Evolutionary conservation across 2,113 vertebrate genomes (phyloP).

Genomic region (Kobus ellipsiprymnus): DNA sequence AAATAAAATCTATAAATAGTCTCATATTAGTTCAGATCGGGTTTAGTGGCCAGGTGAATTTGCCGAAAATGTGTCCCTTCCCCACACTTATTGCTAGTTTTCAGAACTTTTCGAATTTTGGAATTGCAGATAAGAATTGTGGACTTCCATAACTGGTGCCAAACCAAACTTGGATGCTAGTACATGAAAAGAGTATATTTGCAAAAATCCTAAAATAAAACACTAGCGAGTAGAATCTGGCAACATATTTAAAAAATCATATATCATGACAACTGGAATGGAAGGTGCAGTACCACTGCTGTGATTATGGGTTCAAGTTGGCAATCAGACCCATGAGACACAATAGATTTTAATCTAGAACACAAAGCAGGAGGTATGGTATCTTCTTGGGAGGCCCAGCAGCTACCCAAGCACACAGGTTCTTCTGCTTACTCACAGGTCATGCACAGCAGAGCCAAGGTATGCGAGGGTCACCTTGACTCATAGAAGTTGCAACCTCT

Average conservation of each 20-base stretch:
- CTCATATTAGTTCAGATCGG: neutral
- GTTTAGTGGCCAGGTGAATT: neutral
- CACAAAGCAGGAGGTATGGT: neutral
- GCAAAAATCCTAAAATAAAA: constrained; percentile 5
- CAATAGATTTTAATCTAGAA: neutral
- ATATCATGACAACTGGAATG: neutral
- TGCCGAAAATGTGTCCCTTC: neutral
- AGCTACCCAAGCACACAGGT: neutral
- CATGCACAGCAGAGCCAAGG: neutral
- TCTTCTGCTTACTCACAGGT: neutral
- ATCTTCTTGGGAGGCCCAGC: neutral
- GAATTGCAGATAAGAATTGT: neutral
- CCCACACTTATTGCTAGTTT: neutral
- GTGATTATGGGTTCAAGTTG: neutral
- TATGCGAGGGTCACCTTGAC: neutral
- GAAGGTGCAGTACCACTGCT: neutral
- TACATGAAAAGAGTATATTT: neutral
- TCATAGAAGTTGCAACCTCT: neutral
- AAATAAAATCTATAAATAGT: neutral
- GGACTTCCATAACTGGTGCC: neutral
- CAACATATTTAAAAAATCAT: neutral
- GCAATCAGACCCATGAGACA: neutral
- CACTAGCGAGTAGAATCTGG: neutral
- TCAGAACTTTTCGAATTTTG: neutral
- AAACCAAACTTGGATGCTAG: neutral